Percentiles rank a stretch among this genome's conserved stretches.
These are phyloP conservation scores for Cyclargus thomasi DNA, from an alignment of 1,140 invertebrate species.

Conservation along the genomic window DNA sequence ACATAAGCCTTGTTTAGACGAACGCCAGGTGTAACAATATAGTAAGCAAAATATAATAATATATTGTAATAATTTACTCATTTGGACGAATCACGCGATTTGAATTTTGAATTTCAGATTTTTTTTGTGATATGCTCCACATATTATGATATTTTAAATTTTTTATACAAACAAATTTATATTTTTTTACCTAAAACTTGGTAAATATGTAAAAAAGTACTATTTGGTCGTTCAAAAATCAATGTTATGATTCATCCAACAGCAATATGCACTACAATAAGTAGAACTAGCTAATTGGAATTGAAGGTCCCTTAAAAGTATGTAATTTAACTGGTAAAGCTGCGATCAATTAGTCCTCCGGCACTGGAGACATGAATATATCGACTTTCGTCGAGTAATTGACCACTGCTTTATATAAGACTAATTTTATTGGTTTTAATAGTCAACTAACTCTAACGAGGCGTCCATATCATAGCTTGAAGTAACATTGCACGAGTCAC, in stretches of 20 bases:
- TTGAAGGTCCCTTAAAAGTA: conserved; percentile 75
- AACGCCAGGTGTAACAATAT: conserved; percentile 7
- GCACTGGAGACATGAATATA: conserved; percentile 14
- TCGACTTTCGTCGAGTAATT: conserved; percentile 42
- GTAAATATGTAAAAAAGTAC: conserved; percentile 67
- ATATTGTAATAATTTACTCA: conserved; percentile 63
- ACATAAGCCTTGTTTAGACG: background rate
- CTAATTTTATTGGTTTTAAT: conserved; percentile 72
- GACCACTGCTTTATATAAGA: conserved; percentile 66
- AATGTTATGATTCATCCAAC: conserved; percentile 59
- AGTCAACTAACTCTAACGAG: conserved; percentile 71
- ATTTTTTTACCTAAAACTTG: conserved; percentile 55
- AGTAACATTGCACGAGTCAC: conserved; percentile 68
- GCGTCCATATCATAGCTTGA: conserved; percentile 71
- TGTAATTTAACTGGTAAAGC: conserved; percentile 64
- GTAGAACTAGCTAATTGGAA: conserved; percentile 74
- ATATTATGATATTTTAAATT: conserved; percentile 65
- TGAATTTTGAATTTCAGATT: conserved; percentile 47
- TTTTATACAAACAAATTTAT: conserved; percentile 63
- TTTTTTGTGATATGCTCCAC: conserved; percentile 68
- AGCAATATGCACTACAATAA: conserved; percentile 70
- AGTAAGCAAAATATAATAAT: conserved; percentile 15
- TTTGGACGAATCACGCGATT: conserved; percentile 56
- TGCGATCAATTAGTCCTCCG: conserved; percentile 57
- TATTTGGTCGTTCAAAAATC: conserved; percentile 70